These are phyloP conservation scores for Hypercompe scribonia DNA, from an alignment of 2,888 invertebrate species.

Conservation along the genomic window DNA sequence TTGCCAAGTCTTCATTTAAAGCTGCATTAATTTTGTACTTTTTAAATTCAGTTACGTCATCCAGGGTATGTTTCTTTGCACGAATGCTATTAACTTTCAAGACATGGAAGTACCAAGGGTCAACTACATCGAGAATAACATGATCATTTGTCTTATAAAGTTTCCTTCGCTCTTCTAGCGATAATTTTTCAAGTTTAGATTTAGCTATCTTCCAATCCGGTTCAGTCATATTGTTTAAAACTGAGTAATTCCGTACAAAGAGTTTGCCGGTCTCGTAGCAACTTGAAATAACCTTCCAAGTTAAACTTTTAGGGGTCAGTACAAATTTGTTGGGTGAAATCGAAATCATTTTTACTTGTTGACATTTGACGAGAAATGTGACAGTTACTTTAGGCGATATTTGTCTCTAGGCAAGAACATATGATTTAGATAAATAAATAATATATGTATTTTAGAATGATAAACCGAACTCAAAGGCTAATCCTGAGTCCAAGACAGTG, in stretches of 20 bases:
- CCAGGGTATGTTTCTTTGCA: conserved; percentile 69
- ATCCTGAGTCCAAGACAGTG: neutral
- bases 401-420: neutral
- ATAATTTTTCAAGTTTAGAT: conserved; percentile 82
- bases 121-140: conserved; percentile 75
- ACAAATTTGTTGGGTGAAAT: conserved; percentile 5
- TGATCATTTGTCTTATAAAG: conserved; percentile 76
- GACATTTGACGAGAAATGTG: conserved; percentile 1
- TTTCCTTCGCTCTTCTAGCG: conserved; percentile 84
- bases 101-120: conserved; percentile 86
- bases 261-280: conserved; percentile 23
- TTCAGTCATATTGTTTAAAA: conserved; percentile 71
- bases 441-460: neutral
- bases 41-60: conserved; percentile 70
- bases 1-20: conserved; percentile 78
- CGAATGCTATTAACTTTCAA: conserved; percentile 68
- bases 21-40: conserved; percentile 67
- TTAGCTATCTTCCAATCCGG: conserved; percentile 82
- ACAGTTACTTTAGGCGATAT: conserved; percentile 28
- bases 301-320: conserved; percentile 27
- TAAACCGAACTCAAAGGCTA: neutral
- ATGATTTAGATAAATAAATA: neutral
- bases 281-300: conserved; percentile 32
- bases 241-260: conserved; percentile 50
- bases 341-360: conserved; percentile 1